Percentiles rank a stretch among this genome's conserved stretches.
These are phyloP conservation scores for Epinotia ramella DNA, from an alignment of 2,888 invertebrate species.

Conservation along the genomic window DNA sequence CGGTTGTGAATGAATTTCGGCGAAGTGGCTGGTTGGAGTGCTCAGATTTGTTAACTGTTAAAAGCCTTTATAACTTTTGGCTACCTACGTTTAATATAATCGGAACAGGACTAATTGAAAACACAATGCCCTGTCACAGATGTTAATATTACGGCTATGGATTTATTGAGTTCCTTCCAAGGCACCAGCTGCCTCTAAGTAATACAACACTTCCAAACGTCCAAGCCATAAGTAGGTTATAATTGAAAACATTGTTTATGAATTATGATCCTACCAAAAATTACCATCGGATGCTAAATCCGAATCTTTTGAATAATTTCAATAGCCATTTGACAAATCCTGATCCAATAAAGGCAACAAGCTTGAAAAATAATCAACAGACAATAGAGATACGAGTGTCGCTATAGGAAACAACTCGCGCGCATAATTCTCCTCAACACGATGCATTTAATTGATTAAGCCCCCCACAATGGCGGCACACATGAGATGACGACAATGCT, in stretches of 20 bases:
- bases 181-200: not conserved
- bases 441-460: slow-evolving; percentile 77
- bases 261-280: slow-evolving; percentile 11
- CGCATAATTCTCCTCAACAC: slow-evolving; percentile 64
- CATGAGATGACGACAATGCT: slow-evolving; percentile 63
- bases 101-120: slow-evolving; percentile 1
- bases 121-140: not conserved
- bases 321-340: slow-evolving; percentile 30
- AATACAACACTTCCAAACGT: not conserved
- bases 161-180: too few species aligned
- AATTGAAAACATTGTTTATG: not conserved
- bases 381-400: slow-evolving; percentile 48
- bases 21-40: slow-evolving; percentile 33
- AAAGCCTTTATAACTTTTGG: slow-evolving; percentile 26
- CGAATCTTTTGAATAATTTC: slow-evolving; percentile 6
- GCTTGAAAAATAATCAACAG: slow-evolving; percentile 34
- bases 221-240: not conserved
- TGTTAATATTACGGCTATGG: not conserved
- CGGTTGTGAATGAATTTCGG: slow-evolving; percentile 34
- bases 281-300: not conserved
- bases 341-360: slow-evolving; percentile 42
- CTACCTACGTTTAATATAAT: slow-evolving; percentile 7
- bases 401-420: slow-evolving; percentile 56
- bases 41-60: slow-evolving; percentile 15
- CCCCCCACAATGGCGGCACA: slow-evolving; percentile 65